Percentiles rank a stretch among this genome's conserved stretches.
Evolutionary conservation across 2,888 invertebrate genomes (phyloP).

Genomic region (Salticus scenicus): DNA sequence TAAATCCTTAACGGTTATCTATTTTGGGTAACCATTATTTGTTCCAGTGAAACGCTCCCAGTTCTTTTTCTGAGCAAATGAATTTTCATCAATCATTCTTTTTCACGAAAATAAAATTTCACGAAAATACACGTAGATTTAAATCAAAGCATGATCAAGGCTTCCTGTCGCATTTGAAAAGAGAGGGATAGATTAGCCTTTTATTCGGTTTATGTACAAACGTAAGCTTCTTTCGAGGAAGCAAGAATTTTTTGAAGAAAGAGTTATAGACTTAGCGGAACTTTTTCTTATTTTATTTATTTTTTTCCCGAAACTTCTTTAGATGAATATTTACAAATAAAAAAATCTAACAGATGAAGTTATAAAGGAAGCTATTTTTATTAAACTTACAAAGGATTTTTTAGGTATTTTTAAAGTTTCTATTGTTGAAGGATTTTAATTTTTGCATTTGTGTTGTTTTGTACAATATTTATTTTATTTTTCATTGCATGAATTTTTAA

Average conservation of each 20-base stretch:
- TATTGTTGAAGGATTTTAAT: too few relatives aligned
- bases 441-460: too few relatives aligned
- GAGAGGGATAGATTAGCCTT: background rate
- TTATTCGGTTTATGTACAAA: background rate
- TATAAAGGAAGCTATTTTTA: too few relatives aligned
- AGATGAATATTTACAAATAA: too few relatives aligned
- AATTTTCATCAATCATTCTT: conserved; percentile 3
- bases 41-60: background rate
- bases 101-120: background rate
- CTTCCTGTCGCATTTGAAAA: background rate
- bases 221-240: background rate
- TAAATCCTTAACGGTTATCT: background rate
- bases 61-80: background rate
- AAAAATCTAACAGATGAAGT: too few relatives aligned
- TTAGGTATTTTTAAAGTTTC: too few relatives aligned
- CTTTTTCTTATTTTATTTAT: too few relatives aligned
- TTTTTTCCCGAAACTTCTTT: too few relatives aligned
- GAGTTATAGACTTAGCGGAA: background rate
- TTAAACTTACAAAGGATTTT: too few relatives aligned
- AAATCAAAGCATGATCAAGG: background rate
- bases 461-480: too few relatives aligned
- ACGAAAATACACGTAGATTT: background rate
- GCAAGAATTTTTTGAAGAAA: background rate
- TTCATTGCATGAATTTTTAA: too few relatives aligned
- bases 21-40: background rate